These are phyloP conservation scores for Zoroaster sp. DNA, from an alignment of 53 echinoderm and acorn worm species.

Conservation along the genomic window DNA sequence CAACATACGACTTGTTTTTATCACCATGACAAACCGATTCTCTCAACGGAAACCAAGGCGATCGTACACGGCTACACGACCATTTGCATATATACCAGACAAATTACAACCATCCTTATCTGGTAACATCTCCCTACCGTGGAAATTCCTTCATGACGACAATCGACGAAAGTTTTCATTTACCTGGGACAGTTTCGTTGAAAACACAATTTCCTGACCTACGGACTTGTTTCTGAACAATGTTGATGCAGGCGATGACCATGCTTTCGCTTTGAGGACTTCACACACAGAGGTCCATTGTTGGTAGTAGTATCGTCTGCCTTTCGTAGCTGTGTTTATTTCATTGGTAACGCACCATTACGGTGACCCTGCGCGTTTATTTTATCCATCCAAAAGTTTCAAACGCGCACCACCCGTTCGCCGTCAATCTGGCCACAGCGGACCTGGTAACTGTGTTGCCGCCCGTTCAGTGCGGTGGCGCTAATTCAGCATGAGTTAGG, in stretches of 20 bases:
- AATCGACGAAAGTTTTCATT: not conserved
- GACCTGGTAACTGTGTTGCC: slow-evolving; percentile 62
- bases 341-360: slow-evolving; percentile 56
- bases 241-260: not conserved
- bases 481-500: slow-evolving; percentile 39
- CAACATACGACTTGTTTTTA: too few species aligned
- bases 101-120: not conserved
- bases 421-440: slow-evolving; percentile 64
- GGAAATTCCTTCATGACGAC: not conserved
- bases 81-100: not conserved
- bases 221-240: not conserved
- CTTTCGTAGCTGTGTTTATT: slow-evolving; percentile 40
- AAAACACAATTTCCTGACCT: not conserved
- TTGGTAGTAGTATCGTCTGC: slow-evolving; percentile 43
- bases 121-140: not conserved
- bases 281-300: slow-evolving; percentile 62
- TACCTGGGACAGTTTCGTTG: not conserved
- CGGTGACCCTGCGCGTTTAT: slow-evolving; percentile 66
- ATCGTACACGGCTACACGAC: too few species aligned
- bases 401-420: slow-evolving; percentile 67
- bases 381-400: slow-evolving; percentile 62
- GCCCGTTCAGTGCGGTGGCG: slow-evolving; percentile 28
- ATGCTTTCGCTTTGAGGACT: slow-evolving; percentile 7
- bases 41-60: not conserved
- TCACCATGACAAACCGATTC: too few species aligned